These are phyloP conservation scores for Pogonus chalceus DNA, from an alignment of 1,140 invertebrate genomes.

Conservation along the genomic window DNA sequence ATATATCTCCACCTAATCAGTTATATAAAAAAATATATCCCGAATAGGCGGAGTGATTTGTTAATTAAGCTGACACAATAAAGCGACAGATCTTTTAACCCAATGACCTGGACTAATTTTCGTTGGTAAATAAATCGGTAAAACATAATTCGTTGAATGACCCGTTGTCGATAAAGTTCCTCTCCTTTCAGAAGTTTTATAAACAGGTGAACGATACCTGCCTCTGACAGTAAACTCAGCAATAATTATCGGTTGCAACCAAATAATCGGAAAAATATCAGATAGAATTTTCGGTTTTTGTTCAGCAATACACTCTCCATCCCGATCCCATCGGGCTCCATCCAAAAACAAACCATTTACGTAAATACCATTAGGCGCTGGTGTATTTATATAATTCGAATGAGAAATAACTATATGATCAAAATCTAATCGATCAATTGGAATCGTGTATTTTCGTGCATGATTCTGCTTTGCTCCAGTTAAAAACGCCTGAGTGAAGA, in stretches of 20 bases:
- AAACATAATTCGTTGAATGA: conserved; percentile 85
- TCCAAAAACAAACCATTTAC: conserved; percentile 76
- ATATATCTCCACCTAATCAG: too few relatives aligned
- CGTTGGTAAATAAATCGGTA: conserved; percentile 67
- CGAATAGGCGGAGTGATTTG: too few relatives aligned
- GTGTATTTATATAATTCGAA: conserved; percentile 33
- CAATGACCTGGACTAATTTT: conserved; percentile 61
- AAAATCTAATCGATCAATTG: conserved; percentile 78
- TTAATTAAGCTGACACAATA: conserved; percentile 58
- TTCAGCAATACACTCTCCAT: conserved; percentile 52
- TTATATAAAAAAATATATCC: too few relatives aligned
- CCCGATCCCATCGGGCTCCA: conserved; percentile 71
- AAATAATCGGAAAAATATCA: conserved; percentile 68
- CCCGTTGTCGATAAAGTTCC: conserved; percentile 79
- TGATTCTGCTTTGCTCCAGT: conserved; percentile 88
- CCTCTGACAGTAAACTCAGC: conserved; percentile 21
- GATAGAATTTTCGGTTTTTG: conserved; percentile 72
- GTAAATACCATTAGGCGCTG: conserved; percentile 67
- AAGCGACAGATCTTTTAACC: conserved; percentile 78
- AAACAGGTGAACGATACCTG: conserved; percentile 72
- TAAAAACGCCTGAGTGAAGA: conserved; percentile 88
- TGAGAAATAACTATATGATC: conserved; percentile 58
- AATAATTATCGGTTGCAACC: conserved; percentile 39
- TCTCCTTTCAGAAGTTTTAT: conserved; percentile 77
- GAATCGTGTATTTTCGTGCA: conserved; percentile 75